Evolutionary conservation across 2,113 vertebrate species (phyloP), one percentile per base, ranked within the genome.

Genomic region (Trematomus loennbergii): DNA sequence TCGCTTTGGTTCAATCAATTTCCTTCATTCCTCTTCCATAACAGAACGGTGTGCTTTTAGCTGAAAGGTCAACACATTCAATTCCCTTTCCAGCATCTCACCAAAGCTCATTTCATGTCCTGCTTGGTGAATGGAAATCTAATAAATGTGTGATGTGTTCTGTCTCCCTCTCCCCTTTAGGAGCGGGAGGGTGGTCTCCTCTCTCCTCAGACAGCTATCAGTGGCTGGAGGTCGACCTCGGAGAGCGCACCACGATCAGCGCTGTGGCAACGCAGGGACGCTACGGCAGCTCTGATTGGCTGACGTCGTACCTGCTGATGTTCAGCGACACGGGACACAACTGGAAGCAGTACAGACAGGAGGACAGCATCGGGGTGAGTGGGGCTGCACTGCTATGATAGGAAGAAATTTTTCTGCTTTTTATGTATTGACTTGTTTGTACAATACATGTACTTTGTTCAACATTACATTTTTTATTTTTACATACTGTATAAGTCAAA

Each of bases 161-260:
- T 62, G 54, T n/a, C 18, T 20, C n/a, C 22, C 2, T 72, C 72
- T 82, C 5, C 45, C 22, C 76, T 88, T 18, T 90, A 98, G 97
- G 97, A 90, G 97, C 97, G 70, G 97, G 97, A 84, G 97, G 97
- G 48, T 98, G 97, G 97, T 97, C 97, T 78, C 97, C 97, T 12
- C 90, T 96, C 81, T 84, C 96, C 69, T 97, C 96, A 5, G 96
- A 97, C 89, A 93, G 94, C 73, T 96, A 96, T 65, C 97, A 98
- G 50, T 98, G 97, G 97, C 80, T 98, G 79, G 96, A 98, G 87
- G 95, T 96, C 54, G 95, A 96, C 89, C 95, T 98, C 63, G 95
- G 96, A 22, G 94, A 96, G 85, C 95, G 97, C 76, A 96, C 96
- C 59, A 95, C 94, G 87, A 90, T 97, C 83, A 95, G 95, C 0